Conservation (phyloP, 2,113 vertebrate species). For the Solenodon paradoxus region DNA sequence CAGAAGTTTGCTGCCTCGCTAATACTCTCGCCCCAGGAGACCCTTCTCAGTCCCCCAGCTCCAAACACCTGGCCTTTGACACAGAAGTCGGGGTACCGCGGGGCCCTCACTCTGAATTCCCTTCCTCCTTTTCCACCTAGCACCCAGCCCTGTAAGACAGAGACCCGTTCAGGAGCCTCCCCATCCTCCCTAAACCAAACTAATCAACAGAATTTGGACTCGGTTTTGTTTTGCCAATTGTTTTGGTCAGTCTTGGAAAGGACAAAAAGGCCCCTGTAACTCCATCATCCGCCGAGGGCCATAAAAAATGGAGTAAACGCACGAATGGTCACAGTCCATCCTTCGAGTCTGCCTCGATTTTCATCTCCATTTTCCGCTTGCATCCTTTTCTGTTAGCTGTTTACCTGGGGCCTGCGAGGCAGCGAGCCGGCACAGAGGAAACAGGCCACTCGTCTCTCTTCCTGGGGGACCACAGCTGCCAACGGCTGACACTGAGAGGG, state of each 20-base stretch:
- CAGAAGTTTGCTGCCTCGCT: not conserved
- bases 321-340: not conserved
- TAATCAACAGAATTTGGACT: not conserved
- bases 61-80: rapidly evolving
- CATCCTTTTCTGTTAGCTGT: not conserved
- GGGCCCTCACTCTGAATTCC: not conserved
- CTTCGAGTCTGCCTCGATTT: not conserved
- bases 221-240: not conserved
- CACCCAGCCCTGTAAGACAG: not conserved
- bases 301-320: too few relatives aligned
- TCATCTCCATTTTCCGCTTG: not conserved
- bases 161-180: not conserved
- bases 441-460: not conserved
- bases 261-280: not conserved
- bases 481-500: rapidly evolving
- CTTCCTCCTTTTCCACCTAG: not conserved
- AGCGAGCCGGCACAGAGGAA: not conserved
- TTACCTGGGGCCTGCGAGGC: not conserved
- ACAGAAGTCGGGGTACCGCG: rapidly evolving
- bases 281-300: not conserved
- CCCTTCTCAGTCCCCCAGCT: rapidly evolving
- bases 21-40: not conserved
- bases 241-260: not conserved
- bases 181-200: not conserved
- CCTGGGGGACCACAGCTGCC: rapidly evolving